These are phyloP conservation scores for Macrotrachela quadricornifera DNA, from an alignment of 1,140 invertebrate species.

Conservation along the genomic window DNA sequence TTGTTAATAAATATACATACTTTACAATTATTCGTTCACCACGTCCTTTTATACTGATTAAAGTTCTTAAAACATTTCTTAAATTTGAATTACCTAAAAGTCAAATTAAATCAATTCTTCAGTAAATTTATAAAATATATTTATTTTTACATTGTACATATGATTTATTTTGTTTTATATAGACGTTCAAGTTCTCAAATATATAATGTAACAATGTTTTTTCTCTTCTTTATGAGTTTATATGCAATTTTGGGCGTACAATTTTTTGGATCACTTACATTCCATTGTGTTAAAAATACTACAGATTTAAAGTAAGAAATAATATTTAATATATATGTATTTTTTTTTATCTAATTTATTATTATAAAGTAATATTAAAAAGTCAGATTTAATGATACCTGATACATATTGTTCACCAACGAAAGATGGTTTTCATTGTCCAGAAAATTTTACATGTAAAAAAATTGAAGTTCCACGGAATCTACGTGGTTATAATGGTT, in stretches of 20 bases:
- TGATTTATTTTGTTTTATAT: constrained; percentile 25
- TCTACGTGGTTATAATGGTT: constrained; percentile 83
- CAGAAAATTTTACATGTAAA: constrained; percentile 78
- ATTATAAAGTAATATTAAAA: constrained; percentile 21
- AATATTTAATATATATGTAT: not conserved
- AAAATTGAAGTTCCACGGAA: constrained; percentile 67
- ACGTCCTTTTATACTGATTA: constrained; percentile 84
- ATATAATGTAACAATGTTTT: constrained; percentile 97
- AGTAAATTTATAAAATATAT: constrained; percentile 41
- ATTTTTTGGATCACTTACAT: constrained; percentile 93
- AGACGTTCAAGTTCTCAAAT: constrained; percentile 98
- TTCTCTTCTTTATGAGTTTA: constrained; percentile 97
- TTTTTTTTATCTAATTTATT: no score
- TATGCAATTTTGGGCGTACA: constrained; percentile 91
- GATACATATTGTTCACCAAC: constrained; percentile 91
- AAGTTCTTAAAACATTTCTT: constrained; percentile 84
- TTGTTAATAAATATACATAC: no score
- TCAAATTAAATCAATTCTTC: constrained; percentile 94
- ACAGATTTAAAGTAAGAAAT: not conserved
- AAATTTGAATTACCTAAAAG: constrained; percentile 98
- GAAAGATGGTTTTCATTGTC: constrained; percentile 64
- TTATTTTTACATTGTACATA: not conserved
- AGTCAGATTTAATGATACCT: constrained; percentile 90
- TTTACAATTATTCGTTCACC: constrained; percentile 54
- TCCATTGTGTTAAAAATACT: constrained; percentile 76